Conservation (phyloP, 2,797 vertebrate genomes). For the Streptopelia turtur region DNA sequence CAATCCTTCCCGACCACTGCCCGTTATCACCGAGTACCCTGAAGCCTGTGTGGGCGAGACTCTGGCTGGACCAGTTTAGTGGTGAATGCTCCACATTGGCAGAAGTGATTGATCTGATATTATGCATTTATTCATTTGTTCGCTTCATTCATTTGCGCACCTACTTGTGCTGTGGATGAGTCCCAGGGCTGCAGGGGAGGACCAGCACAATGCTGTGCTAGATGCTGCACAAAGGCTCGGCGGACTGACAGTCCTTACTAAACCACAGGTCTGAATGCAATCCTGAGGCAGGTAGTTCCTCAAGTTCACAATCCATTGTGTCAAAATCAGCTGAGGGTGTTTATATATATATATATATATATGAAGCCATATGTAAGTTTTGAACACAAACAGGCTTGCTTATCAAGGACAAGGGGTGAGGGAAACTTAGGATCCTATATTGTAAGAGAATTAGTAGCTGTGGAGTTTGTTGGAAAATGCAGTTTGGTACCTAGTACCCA, state of each 20-base stretch:
- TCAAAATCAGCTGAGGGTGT: neutral
- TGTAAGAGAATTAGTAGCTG: neutral
- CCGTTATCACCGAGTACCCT: neutral
- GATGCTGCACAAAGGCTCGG: neutral
- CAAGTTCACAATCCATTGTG: neutral
- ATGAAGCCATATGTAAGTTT: neutral
- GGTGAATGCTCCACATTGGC: neutral
- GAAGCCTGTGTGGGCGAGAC: neutral
- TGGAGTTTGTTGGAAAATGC: neutral
- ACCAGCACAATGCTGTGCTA: neutral
- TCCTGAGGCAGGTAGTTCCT: neutral
- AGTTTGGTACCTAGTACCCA: neutral
- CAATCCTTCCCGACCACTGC: neutral
- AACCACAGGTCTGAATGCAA: neutral
- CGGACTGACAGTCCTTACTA: neutral
- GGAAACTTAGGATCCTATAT: neutral
- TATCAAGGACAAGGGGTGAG: neutral
- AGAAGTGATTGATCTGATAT: neutral
- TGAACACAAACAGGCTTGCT: neutral
- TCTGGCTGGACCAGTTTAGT: neutral
- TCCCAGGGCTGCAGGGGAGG: neutral
- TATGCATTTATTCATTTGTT: neutral
- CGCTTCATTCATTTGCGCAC: accelerated
- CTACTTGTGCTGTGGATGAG: neutral
- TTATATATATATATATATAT: too few species aligned